Conservation (phyloP, 2,113 vertebrate genomes). For the Antechinus stuartii region DNA sequence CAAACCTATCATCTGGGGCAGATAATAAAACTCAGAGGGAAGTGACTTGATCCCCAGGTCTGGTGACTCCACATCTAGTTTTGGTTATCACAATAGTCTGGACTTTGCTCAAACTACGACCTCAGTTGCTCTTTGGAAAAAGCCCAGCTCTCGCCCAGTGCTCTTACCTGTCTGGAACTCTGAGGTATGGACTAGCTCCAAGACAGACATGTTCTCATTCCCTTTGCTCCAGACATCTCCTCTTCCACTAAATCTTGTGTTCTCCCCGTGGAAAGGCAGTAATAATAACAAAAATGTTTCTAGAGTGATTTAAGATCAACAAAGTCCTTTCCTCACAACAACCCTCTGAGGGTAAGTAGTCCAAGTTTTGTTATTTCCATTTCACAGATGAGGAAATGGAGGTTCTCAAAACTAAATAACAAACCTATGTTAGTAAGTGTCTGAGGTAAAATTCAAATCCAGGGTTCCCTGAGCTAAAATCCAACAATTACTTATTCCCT, state of each 20-base stretch:
- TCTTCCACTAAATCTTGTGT: not conserved
- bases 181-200: not conserved
- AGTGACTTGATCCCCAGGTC: not conserved
- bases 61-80: not conserved
- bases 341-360: not conserved
- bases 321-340: not conserved
- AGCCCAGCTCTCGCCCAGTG: not conserved
- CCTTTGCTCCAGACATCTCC: not conserved
- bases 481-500: accelerated
- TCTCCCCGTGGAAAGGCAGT: not conserved
- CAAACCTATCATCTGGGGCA: not conserved
- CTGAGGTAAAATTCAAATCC: not conserved
- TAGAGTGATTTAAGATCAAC: not conserved
- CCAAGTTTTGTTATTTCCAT: not conserved
- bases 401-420: not conserved
- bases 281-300: not conserved
- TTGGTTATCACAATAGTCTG: not conserved
- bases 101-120: not conserved
- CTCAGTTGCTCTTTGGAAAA: not conserved
- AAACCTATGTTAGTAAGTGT: no score
- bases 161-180: not conserved
- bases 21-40: not conserved
- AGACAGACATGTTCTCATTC: not conserved
- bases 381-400: not conserved
- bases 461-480: not conserved